These are phyloP conservation scores for Drosophila siamana DNA, from an alignment of 2,888 invertebrate genomes.

Conservation along the genomic window DNA sequence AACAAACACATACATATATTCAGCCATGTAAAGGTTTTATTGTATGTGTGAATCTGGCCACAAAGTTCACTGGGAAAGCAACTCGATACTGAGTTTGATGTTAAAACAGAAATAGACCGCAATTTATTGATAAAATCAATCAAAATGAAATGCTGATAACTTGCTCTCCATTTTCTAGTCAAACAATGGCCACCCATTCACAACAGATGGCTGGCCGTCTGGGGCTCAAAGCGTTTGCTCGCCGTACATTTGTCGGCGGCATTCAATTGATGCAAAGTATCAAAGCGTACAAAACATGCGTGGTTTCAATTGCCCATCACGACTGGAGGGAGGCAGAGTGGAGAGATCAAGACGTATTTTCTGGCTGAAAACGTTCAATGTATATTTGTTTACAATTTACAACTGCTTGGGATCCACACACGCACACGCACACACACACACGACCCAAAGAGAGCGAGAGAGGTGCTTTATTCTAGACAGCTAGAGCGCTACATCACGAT, in stretches of 20 bases:
- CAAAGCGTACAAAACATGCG: constrained; percentile 44
- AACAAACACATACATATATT: neutral
- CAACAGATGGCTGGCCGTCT: constrained; percentile 54
- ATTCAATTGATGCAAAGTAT: constrained; percentile 64
- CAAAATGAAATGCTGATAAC: constrained; percentile 58
- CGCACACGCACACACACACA: neutral
- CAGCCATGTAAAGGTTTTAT: constrained; percentile 12
- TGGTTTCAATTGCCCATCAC: constrained; percentile 34
- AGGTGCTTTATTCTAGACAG: constrained; percentile 34
- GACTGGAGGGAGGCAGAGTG: constrained; percentile 11
- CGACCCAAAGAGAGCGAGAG: constrained; percentile 11
- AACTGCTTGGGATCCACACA: constrained; percentile 41
- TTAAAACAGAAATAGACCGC: constrained; percentile 70
- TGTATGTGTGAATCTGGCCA: constrained; percentile 47
- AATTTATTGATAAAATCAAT: constrained; percentile 74
- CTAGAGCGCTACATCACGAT: constrained; percentile 33
- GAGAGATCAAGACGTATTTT: constrained; percentile 37
- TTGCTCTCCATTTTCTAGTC: constrained; percentile 28
- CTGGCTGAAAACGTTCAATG: constrained; percentile 52
- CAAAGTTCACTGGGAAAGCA: constrained; percentile 77
- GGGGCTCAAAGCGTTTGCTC: constrained; percentile 12
- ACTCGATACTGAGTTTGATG: constrained; percentile 57
- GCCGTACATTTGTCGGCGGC: constrained; percentile 33
- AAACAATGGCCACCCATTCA: constrained; percentile 65
- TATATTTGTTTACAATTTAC: constrained; percentile 68